Evolutionary conservation across 2,888 invertebrate species (phyloP).

Genomic region (Myathropa florea): DNA sequence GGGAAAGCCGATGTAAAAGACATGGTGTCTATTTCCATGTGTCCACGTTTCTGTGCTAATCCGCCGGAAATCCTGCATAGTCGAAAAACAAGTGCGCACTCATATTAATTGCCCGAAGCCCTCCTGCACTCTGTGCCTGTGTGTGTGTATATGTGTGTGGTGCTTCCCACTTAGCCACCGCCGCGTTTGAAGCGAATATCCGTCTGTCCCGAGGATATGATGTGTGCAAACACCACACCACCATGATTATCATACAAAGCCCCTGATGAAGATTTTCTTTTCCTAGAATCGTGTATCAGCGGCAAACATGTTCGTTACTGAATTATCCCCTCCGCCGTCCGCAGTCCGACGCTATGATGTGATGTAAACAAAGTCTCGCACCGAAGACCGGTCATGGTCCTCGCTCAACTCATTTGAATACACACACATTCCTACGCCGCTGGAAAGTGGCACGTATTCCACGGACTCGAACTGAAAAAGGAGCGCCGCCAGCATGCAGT

Average conservation of each 20-base stretch:
- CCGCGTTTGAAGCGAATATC: conserved; percentile 47
- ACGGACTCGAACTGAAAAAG: conserved; percentile 34
- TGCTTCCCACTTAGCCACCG: conserved; percentile 56
- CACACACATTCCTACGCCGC: conserved; percentile 51
- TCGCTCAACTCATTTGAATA: conserved; percentile 53
- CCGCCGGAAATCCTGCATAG: conserved; percentile 67
- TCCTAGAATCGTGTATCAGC: conserved; percentile 63
- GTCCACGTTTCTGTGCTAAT: conserved; percentile 37
- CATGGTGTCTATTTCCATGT: conserved; percentile 50
- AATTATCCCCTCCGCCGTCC: background rate
- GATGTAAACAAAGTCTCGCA: conserved; percentile 65
- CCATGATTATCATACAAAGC: conserved; percentile 43
- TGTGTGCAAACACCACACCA: conserved; percentile 42
- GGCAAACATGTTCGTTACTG: conserved; percentile 43
- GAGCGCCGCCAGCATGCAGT: conserved; percentile 38
- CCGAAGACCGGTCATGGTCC: conserved; percentile 49
- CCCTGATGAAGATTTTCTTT: conserved; percentile 55
- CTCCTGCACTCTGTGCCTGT: conserved; percentile 31
- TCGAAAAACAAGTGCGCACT: conserved; percentile 58
- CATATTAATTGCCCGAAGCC: conserved; percentile 54
- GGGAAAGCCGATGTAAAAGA: conserved; percentile 30
- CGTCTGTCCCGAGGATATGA: background rate
- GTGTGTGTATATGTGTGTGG: background rate
- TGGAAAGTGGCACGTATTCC: conserved; percentile 59
- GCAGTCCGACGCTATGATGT: background rate